phyloP scores from a whole-genome alignment of 2,888 invertebrate genomes.

The Brachypalpus laphriformis region DNA sequence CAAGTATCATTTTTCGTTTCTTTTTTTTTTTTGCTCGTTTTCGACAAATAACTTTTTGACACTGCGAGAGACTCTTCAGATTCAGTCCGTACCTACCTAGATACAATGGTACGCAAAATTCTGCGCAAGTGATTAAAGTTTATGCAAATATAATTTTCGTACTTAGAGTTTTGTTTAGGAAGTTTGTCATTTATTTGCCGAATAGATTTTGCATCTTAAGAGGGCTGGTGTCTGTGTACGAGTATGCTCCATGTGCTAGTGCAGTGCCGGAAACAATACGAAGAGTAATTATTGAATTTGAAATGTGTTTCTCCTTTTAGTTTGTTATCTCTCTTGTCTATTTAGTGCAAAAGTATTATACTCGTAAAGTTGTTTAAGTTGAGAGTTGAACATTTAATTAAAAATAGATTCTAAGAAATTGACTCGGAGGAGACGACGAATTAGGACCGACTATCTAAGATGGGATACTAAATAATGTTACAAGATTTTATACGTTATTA shows the following conservation, averaged over 20 bases:
- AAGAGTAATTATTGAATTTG: constrained; percentile 50
- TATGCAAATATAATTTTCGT: constrained; percentile 73
- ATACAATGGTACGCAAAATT: constrained; percentile 42
- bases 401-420: constrained; percentile 3
- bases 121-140: constrained; percentile 71
- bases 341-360: background rate
- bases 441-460: too few species aligned
- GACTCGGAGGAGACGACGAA: background rate
- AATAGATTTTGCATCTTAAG: constrained; percentile 46
- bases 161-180: constrained; percentile 64
- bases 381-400: constrained; percentile 54
- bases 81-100: constrained; percentile 19
- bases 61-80: constrained; percentile 40
- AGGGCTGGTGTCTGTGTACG: background rate
- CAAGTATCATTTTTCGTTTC: background rate
- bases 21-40: background rate
- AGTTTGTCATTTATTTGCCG: constrained; percentile 64
- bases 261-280: constrained; percentile 37
- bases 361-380: constrained; percentile 15
- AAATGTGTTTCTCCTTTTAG: constrained; percentile 46
- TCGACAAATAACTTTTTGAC: constrained; percentile 49
- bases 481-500: too few species aligned
- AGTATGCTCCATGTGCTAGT: constrained; percentile 10
- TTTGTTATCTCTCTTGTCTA: constrained; percentile 41
- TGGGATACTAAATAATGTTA: too few species aligned